Evolutionary conservation across 2,888 invertebrate species (phyloP).

Genomic region (Dilophus febrilis): DNA sequence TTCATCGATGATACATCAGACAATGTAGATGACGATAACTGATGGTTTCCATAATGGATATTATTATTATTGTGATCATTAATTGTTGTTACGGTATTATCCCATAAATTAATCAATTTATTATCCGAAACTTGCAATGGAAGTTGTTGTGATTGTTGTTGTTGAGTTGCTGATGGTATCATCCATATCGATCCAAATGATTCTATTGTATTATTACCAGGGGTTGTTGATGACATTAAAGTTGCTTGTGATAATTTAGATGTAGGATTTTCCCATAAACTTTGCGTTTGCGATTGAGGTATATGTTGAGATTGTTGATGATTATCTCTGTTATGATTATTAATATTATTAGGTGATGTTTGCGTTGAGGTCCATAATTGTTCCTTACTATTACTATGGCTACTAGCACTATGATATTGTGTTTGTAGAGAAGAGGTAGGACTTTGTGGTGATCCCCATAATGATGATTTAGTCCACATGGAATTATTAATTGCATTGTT

Average conservation of each 20-base stretch:
- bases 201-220: no score
- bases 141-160: no score
- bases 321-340: slow-evolving; percentile 19
- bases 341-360: slow-evolving; percentile 23
- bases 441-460: slow-evolving; percentile 25
- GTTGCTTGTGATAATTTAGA: slow-evolving; percentile 13
- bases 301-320: slow-evolving; percentile 1
- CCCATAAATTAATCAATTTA: slow-evolving; percentile 26
- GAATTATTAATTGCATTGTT: slow-evolving; percentile 21
- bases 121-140: slow-evolving; percentile 3
- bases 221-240: no score
- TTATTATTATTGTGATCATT: background rate
- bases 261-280: slow-evolving; percentile 15
- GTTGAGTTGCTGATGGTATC: slow-evolving; percentile 5
- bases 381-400: slow-evolving; percentile 28
- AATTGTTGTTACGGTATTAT: slow-evolving; percentile 11
- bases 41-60: no score
- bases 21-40: no score
- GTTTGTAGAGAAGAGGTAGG: slow-evolving; percentile 18
- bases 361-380: slow-evolving; percentile 25
- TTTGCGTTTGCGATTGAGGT: slow-evolving; percentile 5
- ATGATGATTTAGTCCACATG: slow-evolving; percentile 19
- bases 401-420: slow-evolving; percentile 17
- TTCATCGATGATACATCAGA: background rate
- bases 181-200: slow-evolving; percentile 13